These are phyloP conservation scores for Euthynnus affinis DNA, from an alignment of 2,797 vertebrate genomes.

Conservation along the genomic window DNA sequence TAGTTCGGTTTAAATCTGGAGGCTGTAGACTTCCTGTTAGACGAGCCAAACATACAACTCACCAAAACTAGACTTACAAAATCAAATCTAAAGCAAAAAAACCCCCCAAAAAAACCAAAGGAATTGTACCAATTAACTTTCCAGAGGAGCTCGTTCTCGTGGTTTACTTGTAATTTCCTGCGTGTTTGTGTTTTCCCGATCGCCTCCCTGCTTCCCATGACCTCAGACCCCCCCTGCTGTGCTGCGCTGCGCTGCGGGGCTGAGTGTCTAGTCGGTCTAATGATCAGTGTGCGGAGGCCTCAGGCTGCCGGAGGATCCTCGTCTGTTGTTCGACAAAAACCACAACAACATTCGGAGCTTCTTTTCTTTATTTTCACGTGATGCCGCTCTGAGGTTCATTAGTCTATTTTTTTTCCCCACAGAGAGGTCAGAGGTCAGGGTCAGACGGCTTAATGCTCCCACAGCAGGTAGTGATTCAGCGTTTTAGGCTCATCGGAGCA, in stretches of 20 bases:
- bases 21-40: too few species aligned
- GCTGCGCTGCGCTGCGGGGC: background rate
- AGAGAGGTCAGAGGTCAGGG: conserved; percentile 24
- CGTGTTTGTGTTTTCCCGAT: conserved; percentile 23
- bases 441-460: background rate
- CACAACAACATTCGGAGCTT: background rate
- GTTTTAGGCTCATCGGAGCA: background rate
- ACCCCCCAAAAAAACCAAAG: background rate
- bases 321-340: background rate
- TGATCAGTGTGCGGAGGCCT: background rate
- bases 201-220: conserved; percentile 1
- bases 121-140: background rate
- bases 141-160: conserved; percentile 15
- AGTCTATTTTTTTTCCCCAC: background rate
- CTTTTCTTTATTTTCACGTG: too few species aligned
- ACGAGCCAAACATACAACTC: background rate
- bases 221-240: conserved; percentile 4
- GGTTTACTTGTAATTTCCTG: conserved; percentile 57
- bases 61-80: background rate
- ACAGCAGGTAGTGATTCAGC: conserved; percentile 13
- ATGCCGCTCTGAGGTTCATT: background rate
- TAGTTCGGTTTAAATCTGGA: too few species aligned
- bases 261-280: conserved; percentile 7
- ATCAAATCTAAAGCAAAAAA: background rate
- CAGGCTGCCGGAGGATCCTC: background rate